Evolutionary conservation across 2,113 vertebrate genomes (phyloP).

Genomic region (Mirza zaza): DNA sequence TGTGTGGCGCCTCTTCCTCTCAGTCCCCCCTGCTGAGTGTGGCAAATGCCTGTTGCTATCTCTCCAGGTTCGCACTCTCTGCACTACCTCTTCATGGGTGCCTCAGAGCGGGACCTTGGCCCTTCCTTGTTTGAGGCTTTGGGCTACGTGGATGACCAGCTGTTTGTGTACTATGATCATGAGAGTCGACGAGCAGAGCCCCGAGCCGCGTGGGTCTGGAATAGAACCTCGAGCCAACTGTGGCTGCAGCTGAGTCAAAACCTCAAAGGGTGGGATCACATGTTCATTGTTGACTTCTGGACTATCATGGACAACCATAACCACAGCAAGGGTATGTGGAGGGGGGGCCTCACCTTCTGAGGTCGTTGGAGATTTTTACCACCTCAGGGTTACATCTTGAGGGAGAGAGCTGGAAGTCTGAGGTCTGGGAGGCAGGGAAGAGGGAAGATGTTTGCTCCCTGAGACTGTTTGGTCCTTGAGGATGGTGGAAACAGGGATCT

Average conservation of each 20-base stretch:
- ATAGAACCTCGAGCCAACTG: background rate
- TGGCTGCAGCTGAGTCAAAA: slow-evolving; percentile 73
- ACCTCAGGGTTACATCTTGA: background rate
- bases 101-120: slow-evolving; percentile 32
- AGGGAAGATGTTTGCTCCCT: no score
- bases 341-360: background rate
- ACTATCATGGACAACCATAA: slow-evolving; percentile 76
- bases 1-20: rapidly evolving
- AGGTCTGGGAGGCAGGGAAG: background rate
- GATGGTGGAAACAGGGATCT: background rate
- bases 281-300: slow-evolving; percentile 77
- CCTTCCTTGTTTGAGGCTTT: slow-evolving; percentile 70
- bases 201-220: background rate
- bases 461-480: no score
- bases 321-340: slow-evolving; percentile 59
- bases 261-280: slow-evolving; percentile 77
- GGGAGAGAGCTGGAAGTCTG: background rate
- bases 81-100: slow-evolving; percentile 66
- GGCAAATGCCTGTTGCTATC: background rate
- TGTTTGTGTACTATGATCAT: slow-evolving; percentile 68
- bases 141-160: slow-evolving; percentile 68
- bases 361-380: rapidly evolving
- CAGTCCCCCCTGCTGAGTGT: rapidly evolving
- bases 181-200: slow-evolving; percentile 56
- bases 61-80: slow-evolving; percentile 66